phyloP scores from a whole-genome alignment of 1,140 invertebrate genomes.

The Fopius arisanus region DNA sequence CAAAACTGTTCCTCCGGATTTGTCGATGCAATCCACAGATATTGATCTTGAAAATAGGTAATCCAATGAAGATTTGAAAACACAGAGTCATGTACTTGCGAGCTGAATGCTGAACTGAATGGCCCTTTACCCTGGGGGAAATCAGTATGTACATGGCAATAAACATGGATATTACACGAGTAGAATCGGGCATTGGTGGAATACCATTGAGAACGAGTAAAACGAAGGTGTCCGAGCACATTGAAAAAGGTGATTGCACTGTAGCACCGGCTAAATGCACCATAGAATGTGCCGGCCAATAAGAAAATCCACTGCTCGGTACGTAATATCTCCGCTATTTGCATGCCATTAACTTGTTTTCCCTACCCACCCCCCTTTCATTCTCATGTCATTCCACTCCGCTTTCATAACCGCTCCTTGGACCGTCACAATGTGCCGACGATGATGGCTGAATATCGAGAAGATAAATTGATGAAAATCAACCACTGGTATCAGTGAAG shows the following conservation, averaged over 20 bases:
- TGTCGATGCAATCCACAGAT: no score
- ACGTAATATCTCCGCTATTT: neutral
- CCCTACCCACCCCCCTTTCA: neutral
- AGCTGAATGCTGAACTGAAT: conserved; percentile 11
- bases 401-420: neutral
- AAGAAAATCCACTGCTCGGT: neutral
- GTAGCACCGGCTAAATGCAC: neutral
- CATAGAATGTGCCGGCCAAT: neutral
- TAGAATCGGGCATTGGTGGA: neutral
- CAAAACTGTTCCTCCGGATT: no score
- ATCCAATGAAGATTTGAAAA: conserved; percentile 22
- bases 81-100: conserved; percentile 3
- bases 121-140: conserved; percentile 11
- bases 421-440: neutral
- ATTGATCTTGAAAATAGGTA: neutral
- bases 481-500: neutral
- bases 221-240: conserved; percentile 30
- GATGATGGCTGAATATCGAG: neutral
- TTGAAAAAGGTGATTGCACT: neutral
- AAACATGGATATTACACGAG: neutral
- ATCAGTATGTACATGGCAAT: conserved; percentile 7
- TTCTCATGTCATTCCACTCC: neutral
- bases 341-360: neutral
- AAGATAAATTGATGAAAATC: neutral
- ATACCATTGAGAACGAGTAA: neutral